Evolutionary conservation across 2,797 vertebrate species (phyloP).

Genomic region (Clamator glandarius): DNA sequence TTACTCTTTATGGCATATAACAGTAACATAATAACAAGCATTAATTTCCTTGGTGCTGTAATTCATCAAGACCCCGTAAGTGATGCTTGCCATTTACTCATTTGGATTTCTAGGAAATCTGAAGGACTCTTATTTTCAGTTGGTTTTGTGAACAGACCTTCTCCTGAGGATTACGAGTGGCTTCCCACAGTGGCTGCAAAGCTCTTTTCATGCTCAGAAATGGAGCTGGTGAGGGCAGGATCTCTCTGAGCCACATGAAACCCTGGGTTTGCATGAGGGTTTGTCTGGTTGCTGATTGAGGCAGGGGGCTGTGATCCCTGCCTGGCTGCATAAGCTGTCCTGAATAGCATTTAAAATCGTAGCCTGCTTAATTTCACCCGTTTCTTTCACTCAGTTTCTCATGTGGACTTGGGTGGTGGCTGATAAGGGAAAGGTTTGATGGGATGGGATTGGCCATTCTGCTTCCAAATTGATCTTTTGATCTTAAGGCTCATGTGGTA

Average conservation of each 20-base stretch:
- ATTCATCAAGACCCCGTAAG: background rate
- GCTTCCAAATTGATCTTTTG: background rate
- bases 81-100: background rate
- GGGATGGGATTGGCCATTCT: background rate
- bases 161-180: background rate
- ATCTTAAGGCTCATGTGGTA: background rate
- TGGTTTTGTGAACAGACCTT: background rate
- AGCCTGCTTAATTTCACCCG: background rate
- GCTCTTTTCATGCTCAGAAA: background rate
- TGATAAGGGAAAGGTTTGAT: background rate
- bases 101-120: background rate
- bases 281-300: background rate
- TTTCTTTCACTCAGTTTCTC: background rate
- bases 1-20: background rate
- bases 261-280: background rate
- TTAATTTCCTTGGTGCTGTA: background rate
- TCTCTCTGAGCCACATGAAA: rapidly evolving
- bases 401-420: rapidly evolving
- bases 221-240: background rate
- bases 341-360: background rate
- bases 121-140: background rate
- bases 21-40: background rate
- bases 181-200: background rate
- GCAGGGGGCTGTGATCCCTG: background rate
- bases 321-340: background rate